Evolutionary conservation across 2,113 vertebrate genomes (phyloP).

Genomic region (Gallinago jamesoni): DNA sequence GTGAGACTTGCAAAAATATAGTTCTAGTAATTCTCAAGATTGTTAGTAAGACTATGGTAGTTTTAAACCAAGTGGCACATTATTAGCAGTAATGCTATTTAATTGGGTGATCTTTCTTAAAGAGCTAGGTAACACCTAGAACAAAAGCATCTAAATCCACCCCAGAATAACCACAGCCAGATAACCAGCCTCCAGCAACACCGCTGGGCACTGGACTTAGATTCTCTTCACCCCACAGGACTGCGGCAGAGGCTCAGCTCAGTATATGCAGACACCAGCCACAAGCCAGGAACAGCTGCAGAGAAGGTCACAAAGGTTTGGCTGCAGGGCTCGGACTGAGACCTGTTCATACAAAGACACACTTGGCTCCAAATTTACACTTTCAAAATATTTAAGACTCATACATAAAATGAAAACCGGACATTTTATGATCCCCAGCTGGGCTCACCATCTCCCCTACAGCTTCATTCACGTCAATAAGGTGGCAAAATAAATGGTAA

Average conservation of each 20-base stretch:
- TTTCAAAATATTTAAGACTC: not conserved
- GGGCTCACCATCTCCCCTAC: not conserved
- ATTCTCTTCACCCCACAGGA: not conserved
- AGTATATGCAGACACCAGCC: rapidly evolving
- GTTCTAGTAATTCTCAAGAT: not conserved
- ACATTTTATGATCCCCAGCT: not conserved
- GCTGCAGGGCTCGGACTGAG: not conserved
- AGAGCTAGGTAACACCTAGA: not conserved
- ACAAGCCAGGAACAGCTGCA: rapidly evolving
- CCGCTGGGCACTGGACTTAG: not conserved
- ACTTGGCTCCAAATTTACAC: not conserved
- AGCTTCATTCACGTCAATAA: not conserved
- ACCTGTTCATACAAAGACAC: not conserved
- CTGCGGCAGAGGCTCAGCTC: not conserved
- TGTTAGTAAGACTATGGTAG: not conserved
- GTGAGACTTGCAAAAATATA: not conserved
- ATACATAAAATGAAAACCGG: not conserved
- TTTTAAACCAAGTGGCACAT: not conserved
- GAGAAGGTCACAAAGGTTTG: not conserved
- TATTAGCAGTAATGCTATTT: not conserved
- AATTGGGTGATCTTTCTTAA: not conserved
- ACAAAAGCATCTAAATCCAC: not conserved
- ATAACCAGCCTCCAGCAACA: not conserved
- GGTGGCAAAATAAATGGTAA: not conserved
- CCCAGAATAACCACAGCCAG: not conserved